Evolutionary conservation across 2,113 vertebrate species (phyloP), one percentile per base, ranked within the genome.

Genomic region (Echinops telfairi): DNA sequence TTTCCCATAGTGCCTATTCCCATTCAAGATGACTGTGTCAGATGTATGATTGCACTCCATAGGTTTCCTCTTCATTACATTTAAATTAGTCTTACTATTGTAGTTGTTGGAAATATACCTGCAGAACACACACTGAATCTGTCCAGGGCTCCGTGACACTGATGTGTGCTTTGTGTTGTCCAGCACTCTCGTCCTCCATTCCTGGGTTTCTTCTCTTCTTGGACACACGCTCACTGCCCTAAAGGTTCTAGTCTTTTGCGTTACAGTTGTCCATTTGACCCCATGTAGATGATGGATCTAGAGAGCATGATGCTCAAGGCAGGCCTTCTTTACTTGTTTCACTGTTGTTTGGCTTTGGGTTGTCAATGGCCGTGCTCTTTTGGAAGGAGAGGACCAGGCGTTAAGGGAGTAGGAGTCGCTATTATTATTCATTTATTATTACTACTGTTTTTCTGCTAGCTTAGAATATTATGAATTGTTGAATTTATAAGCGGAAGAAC

Each of bases 351-450:
- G 66, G 66, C 66, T 11, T 70, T 70, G 66, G 10, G 27, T 70
- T n/a, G 29, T 70, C 66, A 70, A 31, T 31, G 64, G 6, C 64
- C 29, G 6, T 68, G 7, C 27, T 68, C 64, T 29, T 68, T 16
- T 20, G 66, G 11, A 70, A 70, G 31, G 14, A 70, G 29, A 70
- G 29, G 12, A n/a, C 29, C 66, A n/a, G 66, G 5, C 14, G 9
- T 68, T 86, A 73, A 83, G 9, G 19, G 6, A 15, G 6, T 89
- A 38, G 19, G 4, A 15, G 6, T 89, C n/a, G 22, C 40, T n/a
- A 53, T 73, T 73, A 47, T 91, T 86, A 87, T 1, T 60, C 57
- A 17, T 60, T 92, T 90, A 79, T 78, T 79, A 27, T 36, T 66
- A 20, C 58, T 81, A 19, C 10, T 53, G 11, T 66, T 86, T 29